These are phyloP conservation scores for Menura novaehollandiae DNA, from an alignment of 2,113 vertebrate genomes.

Conservation along the genomic window DNA sequence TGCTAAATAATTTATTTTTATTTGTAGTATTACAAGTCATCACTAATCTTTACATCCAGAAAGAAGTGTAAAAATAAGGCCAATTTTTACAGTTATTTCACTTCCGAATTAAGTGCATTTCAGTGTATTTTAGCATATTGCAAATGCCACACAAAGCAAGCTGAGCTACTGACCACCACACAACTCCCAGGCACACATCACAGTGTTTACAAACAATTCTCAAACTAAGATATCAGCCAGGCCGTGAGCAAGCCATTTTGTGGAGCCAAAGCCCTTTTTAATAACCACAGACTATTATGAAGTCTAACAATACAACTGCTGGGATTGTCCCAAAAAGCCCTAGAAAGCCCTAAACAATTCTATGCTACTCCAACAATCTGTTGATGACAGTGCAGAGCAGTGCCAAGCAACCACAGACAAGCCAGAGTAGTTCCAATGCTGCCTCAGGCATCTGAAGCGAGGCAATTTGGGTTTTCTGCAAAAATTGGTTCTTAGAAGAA, in stretches of 20 bases:
- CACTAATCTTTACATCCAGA: neutral
- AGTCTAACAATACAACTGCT: neutral
- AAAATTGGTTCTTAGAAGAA: neutral
- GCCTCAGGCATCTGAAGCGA: neutral
- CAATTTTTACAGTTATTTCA: neutral
- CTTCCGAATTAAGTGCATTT: neutral
- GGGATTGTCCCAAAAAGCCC: slow-evolving; percentile 13
- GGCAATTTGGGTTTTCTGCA: neutral
- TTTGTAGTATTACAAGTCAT: slow-evolving; percentile 14
- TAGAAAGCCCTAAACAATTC: neutral
- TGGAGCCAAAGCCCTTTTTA: neutral
- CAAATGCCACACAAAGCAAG: neutral
- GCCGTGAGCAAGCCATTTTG: neutral
- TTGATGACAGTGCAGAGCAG: neutral
- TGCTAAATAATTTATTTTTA: slow-evolving; percentile 45
- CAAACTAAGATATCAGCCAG: neutral
- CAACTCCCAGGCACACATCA: neutral
- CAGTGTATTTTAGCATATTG: neutral
- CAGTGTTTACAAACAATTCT: neutral
- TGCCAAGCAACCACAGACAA: neutral
- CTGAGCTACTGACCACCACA: neutral
- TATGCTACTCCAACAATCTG: neutral
- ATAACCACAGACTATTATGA: neutral
- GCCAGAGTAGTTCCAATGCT: neutral
- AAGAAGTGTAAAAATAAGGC: neutral